These are phyloP conservation scores for Charaxes varanes DNA, from an alignment of 1,140 invertebrate species.

Conservation along the genomic window DNA sequence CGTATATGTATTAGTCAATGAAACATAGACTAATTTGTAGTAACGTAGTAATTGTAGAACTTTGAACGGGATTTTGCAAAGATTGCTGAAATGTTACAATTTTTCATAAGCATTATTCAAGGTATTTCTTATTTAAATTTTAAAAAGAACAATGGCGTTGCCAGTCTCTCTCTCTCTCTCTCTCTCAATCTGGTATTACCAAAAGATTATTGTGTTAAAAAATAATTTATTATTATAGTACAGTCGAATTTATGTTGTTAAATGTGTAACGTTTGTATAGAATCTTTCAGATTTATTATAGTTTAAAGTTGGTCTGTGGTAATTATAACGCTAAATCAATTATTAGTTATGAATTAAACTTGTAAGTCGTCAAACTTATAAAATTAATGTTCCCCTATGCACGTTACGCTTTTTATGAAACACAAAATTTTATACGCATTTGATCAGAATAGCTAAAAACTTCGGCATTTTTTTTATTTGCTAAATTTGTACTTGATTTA, in stretches of 20 bases:
- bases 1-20: slow-evolving; percentile 33
- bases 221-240: slow-evolving; percentile 8
- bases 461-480: not conserved
- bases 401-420: slow-evolving; percentile 35
- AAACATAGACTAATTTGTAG: slow-evolving; percentile 38
- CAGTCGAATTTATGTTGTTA: slow-evolving; percentile 11
- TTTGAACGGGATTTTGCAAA: slow-evolving; percentile 17
- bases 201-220: too few relatives aligned
- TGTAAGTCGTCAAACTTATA: too few relatives aligned
- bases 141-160: too few relatives aligned
- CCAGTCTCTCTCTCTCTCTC: too few relatives aligned
- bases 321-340: slow-evolving; percentile 22
- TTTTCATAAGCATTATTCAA: not conserved
- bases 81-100: slow-evolving; percentile 13
- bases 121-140: not conserved
- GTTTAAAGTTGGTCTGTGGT: slow-evolving; percentile 10
- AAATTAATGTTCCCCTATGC: slow-evolving; percentile 24
- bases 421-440: slow-evolving; percentile 3
- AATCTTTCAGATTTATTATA: slow-evolving; percentile 6
- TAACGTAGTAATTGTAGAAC: slow-evolving; percentile 32
- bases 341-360: slow-evolving; percentile 27
- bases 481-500: not conserved
- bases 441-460: not conserved
- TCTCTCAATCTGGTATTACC: too few relatives aligned
- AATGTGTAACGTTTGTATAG: slow-evolving; percentile 15